Evolutionary conservation across 2,888 invertebrate species (phyloP), one percentile per base, ranked within the genome.

Genomic region (Spisula solida): DNA sequence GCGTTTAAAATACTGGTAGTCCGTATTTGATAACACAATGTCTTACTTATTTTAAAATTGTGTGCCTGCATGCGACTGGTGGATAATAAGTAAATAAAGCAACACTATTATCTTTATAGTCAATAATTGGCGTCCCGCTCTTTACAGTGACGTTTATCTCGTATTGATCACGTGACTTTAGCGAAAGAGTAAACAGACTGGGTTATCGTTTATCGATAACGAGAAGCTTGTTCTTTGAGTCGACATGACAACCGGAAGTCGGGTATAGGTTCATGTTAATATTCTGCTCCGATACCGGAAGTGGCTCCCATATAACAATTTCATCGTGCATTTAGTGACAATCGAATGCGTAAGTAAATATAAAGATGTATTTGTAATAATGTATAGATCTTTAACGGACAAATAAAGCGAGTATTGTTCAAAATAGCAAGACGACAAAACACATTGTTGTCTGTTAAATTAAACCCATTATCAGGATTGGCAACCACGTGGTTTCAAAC

Each of bases 281-380:
- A 75, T 16, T 34, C 75, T 12, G 75, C 25, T 34, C 75, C 75
- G 12, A 31, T 31, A 75, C 75, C 75, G 75, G 75, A 75, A 75
- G 29, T 75, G 16, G 34, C 14, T 75, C 31, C 75, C 75, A 75
- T 75, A 34, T 31, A 75, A 75, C 75, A 16, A 75, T 75, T 75
- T 75, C 14, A 75, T 10, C n/a, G 75, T 75, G 34, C 29, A 75
- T 75, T 75, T 5, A 31, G 75, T 25, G 75, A 25, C 25, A 66
- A n/a, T 66, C 10, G 25, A 66, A 66, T 25, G 25, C n/a, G 60
- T 66, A 25, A 25, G 12, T 66, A 66, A 66, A 66, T n/a, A 25
- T 10, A 6, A 10, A 6, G 12, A 8, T 66, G 10, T 51, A 20
- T n/a, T 1, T 20, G 60, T 60, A 6, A 2, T n/a, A 25, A n/a